Conservation (phyloP, 2,113 vertebrate species). For the Alethe diademata region DNA sequence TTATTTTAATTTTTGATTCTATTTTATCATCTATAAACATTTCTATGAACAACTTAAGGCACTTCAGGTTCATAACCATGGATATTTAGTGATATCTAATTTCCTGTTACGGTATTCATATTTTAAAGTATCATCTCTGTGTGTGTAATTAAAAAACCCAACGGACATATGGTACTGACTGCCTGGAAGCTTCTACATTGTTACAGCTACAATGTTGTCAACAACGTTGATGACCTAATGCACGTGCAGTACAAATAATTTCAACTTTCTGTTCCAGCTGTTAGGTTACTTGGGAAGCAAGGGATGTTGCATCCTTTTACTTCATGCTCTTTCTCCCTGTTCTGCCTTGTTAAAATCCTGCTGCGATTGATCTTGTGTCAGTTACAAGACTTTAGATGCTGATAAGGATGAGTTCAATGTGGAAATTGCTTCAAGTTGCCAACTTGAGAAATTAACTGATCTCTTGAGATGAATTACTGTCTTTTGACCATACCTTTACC, state of each 20-base stretch:
- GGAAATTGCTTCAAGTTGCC: not conserved
- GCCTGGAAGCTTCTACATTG: not conserved
- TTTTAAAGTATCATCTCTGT: not conserved
- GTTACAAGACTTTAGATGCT: not conserved
- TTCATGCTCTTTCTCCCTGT: not conserved
- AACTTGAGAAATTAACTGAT: not conserved
- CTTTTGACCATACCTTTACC: not conserved
- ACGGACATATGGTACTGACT: not conserved
- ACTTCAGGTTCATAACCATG: not conserved
- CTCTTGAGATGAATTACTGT: not conserved
- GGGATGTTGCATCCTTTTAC: not conserved
- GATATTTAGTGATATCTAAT: not conserved
- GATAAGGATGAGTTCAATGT: not conserved
- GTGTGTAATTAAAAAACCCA: not conserved
- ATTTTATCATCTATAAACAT: not conserved
- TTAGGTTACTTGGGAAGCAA: not conserved
- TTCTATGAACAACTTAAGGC: not conserved
- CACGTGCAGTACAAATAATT: accelerated
- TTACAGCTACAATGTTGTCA: not conserved
- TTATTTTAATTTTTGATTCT: not conserved
- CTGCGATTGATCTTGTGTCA: not conserved
- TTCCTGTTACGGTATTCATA: not conserved
- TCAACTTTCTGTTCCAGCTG: not conserved
- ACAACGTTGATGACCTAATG: not conserved
- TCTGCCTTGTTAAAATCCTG: not conserved